Evolutionary conservation across 2,797 vertebrate species (phyloP), one percentile per base, ranked within the genome.

Genomic region (Decapterus maruadsi): DNA sequence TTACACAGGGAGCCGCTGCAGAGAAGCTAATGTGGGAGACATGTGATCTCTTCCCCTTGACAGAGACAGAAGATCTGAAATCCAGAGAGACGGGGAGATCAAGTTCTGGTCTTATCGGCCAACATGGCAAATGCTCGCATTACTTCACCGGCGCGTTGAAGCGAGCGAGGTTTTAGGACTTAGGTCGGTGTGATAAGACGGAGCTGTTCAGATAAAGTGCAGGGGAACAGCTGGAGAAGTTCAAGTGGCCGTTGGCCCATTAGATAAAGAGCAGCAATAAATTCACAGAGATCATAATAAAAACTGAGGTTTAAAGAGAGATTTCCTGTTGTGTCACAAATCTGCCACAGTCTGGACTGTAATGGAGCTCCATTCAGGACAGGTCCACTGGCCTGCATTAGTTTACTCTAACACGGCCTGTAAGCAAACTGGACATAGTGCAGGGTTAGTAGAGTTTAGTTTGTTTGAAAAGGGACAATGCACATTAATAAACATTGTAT

Each of bases 31-130:
- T 19, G 6, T 19, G 8, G 17, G 17, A 48, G 45, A 48, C 4
- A 48, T 19, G 45, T 19, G 17, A 48, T 43, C 42, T 43, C 12
- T 43, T 43, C 14, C 20, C n/a, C 7, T 31, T 11, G 9, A 42
- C 12, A 48, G 16, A 71, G 42, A 57, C 31, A 66, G 43, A 40
- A 51, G 6, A 34, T 19, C 2, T 58, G 53, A 65, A 50, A 38
- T 36, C 16, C 19, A 31, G 38, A 68, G 22, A 51, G 67, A 38
- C 19, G 40, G 11, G 55, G 19, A 38, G 42, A 34, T 29, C 20
- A 62, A 29, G 20, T 71, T 65, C 57, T 36, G 46, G 46, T 36
- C 26, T 59, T 66, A 66, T 71, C 68, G 40, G 59, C 36, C 68
- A 59, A 71, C 38, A 65, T 57, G 12, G 55, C 65, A 31, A 43